Percentiles rank a stretch among this genome's conserved stretches.
Evolutionary conservation across 2,797 vertebrate genomes (phyloP).

Genomic region (Ceryle rudis): DNA sequence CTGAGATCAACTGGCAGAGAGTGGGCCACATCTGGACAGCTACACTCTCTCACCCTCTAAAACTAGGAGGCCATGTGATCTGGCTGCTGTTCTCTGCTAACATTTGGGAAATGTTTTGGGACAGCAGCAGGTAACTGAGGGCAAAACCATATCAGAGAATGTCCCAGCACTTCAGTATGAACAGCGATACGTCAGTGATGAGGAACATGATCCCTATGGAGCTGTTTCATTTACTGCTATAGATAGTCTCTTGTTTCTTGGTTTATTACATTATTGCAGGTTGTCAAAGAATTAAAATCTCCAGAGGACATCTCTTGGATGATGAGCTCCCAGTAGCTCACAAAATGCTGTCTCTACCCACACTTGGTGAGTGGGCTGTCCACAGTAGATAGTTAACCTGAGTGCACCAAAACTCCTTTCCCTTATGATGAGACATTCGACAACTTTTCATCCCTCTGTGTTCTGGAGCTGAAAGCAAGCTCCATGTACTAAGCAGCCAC

Average conservation of each 20-base stretch:
- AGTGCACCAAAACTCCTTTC: background rate
- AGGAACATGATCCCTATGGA: background rate
- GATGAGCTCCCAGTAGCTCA: background rate
- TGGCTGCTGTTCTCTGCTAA: background rate
- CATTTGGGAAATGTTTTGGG: background rate
- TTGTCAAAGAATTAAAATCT: background rate
- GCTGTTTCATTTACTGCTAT: fast-evolving
- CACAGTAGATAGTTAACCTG: background rate
- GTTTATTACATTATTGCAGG: background rate
- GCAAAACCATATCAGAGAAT: background rate
- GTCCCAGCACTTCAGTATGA: background rate
- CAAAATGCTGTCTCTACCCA: background rate
- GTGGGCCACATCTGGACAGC: background rate
- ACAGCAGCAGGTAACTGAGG: background rate
- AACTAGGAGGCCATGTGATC: background rate
- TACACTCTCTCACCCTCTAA: background rate
- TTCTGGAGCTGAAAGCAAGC: background rate
- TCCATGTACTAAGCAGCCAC: background rate
- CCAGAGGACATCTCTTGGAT: background rate
- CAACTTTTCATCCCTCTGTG: background rate
- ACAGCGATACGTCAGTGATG: fast-evolving
- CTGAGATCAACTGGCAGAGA: background rate
- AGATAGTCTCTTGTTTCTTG: background rate
- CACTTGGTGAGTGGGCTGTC: background rate
- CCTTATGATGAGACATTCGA: background rate